Percentiles rank a stretch among this genome's conserved stretches.
Evolutionary conservation across 2,113 vertebrate genomes (phyloP).

Genomic region (Strix uralensis): DNA sequence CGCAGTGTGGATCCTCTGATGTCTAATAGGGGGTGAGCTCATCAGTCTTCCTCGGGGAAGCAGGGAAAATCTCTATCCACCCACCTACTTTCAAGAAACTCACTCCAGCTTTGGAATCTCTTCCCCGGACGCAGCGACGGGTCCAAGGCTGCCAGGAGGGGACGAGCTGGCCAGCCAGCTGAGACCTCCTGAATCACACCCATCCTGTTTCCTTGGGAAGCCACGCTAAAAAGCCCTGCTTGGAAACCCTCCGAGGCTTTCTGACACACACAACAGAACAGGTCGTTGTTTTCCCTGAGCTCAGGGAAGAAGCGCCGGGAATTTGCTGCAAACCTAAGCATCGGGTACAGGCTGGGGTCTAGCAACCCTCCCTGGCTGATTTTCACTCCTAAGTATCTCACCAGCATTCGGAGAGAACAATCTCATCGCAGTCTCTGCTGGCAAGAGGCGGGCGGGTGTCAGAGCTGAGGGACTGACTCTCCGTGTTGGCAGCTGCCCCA

Average conservation of each 20-base stretch:
- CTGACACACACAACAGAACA: background rate
- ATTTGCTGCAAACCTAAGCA: background rate
- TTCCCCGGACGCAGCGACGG: accelerated
- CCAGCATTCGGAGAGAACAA: background rate
- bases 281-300: background rate
- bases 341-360: background rate
- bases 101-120: background rate
- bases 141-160: background rate
- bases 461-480: background rate
- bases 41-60: background rate
- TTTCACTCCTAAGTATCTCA: background rate
- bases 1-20: background rate
- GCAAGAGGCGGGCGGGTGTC: background rate
- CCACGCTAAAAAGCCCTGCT: background rate
- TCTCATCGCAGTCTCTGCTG: background rate
- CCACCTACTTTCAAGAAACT: background rate
- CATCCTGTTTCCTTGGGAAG: background rate
- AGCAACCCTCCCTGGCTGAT: background rate
- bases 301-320: background rate
- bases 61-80: background rate
- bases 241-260: background rate
- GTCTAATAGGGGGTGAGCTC: background rate
- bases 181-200: background rate
- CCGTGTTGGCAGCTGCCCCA: background rate
- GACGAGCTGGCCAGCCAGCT: accelerated